Percentiles rank a stretch among this genome's conserved stretches.
These are phyloP conservation scores for Sicus ferrugineus DNA, from an alignment of 2,888 invertebrate genomes.

Conservation along the genomic window DNA sequence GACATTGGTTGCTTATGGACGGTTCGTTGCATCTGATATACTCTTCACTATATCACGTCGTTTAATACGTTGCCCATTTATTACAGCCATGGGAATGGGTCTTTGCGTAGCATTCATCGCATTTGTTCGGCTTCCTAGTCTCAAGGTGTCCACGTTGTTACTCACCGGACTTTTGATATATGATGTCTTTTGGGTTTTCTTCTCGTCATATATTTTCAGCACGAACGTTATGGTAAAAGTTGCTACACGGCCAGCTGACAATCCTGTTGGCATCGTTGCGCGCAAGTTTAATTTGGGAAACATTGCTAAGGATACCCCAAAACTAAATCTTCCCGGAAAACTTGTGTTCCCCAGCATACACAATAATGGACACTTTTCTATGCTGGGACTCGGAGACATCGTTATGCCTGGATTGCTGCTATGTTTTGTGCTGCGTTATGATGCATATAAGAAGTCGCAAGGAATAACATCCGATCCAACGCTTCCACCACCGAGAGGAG, in stretches of 20 bases:
- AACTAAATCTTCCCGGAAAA: conserved; percentile 95
- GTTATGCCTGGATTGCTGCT: conserved; percentile 96
- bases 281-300: conserved; percentile 91
- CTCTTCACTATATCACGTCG: neutral
- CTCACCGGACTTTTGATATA: conserved; percentile 93
- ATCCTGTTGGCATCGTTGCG: conserved; percentile 92
- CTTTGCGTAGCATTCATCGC: conserved; percentile 98
- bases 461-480: conserved; percentile 68
- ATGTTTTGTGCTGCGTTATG: conserved; percentile 96
- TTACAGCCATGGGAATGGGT: conserved; percentile 95
- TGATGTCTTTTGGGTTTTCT: conserved; percentile 99
- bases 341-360: conserved; percentile 97
- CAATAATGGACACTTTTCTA: conserved; percentile 95
- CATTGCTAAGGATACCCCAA: conserved; percentile 90
- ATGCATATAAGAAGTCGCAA: conserved; percentile 91
- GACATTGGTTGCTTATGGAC: conserved; percentile 98
- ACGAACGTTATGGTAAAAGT: conserved; percentile 99
- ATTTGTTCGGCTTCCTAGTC: conserved; percentile 91
- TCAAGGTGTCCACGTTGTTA: conserved; percentile 93
- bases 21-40: conserved; percentile 66
- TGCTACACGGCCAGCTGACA: conserved; percentile 85
- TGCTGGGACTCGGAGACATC: conserved; percentile 87
- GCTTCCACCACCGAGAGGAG: conserved; percentile 67
- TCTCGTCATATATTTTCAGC: conserved; percentile 97
- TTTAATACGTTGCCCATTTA: conserved; percentile 30